Conservation (phyloP, 2,888 invertebrate genomes). For the Quadroppia sp. region DNA sequence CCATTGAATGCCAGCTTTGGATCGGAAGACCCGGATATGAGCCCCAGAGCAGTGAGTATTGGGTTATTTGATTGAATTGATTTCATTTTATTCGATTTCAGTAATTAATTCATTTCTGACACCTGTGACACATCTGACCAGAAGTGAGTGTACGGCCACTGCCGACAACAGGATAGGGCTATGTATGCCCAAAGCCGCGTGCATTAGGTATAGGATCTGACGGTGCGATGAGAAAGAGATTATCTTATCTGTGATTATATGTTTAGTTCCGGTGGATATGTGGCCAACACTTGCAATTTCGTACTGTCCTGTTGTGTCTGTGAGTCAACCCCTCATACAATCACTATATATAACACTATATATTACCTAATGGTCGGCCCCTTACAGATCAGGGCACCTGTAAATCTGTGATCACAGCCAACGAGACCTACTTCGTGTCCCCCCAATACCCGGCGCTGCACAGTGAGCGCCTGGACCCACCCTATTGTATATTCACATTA, state of each 20-base stretch:
- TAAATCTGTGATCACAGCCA: constrained; percentile 42
- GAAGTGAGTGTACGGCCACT: constrained; percentile 43
- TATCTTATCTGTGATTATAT: no score
- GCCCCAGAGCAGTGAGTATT: constrained; percentile 39
- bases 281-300: constrained; percentile 44
- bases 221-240: no score
- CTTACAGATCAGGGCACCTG: constrained; percentile 44
- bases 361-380: no score
- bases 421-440: constrained; percentile 45
- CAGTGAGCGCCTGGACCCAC: constrained; percentile 44
- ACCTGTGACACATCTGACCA: constrained; percentile 38
- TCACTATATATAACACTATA: no score
- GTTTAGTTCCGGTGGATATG: constrained; percentile 42
- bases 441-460: constrained; percentile 43
- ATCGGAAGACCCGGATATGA: constrained; percentile 42
- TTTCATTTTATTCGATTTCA: no score
- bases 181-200: constrained; percentile 44
- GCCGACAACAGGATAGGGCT: constrained; percentile 44
- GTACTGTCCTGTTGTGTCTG: constrained; percentile 44
- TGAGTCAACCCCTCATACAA: constrained; percentile 26
- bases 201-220: constrained; percentile 41
- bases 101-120: constrained; percentile 42
- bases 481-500: constrained; percentile 45
- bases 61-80: no score
- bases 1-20: constrained; percentile 3